These are phyloP conservation scores for Drosophila formosana DNA, from an alignment of 2,888 invertebrate genomes.

Conservation along the genomic window DNA sequence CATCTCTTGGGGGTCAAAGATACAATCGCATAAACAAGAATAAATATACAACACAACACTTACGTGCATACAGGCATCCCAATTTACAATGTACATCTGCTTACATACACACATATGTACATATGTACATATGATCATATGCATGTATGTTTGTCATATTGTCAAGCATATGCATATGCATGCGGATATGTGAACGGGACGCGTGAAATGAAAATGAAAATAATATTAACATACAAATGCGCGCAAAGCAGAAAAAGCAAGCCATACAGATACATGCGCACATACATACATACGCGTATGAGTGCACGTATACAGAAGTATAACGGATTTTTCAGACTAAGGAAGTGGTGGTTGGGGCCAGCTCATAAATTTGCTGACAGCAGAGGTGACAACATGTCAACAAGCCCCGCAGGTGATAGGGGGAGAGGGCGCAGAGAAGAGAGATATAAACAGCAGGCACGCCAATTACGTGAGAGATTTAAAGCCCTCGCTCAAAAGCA, in stretches of 20 bases:
- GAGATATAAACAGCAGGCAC: constrained; percentile 38
- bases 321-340: constrained; percentile 10
- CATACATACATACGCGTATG: constrained; percentile 11
- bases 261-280: not conserved
- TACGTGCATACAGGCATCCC: not conserved
- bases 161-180: constrained; percentile 54
- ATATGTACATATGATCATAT: not conserved
- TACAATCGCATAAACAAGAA: constrained; percentile 39
- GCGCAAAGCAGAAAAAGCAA: constrained; percentile 44
- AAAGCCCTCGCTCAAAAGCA: constrained; percentile 49
- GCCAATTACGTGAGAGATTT: constrained; percentile 54
- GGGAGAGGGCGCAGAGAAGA: not conserved
- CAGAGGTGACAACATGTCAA: constrained; percentile 78
- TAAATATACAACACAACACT: constrained; percentile 25
- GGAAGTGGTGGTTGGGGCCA: constrained; percentile 21
- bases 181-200: constrained; percentile 61
- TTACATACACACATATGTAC: not conserved
- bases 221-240: constrained; percentile 67
- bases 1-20: constrained; percentile 45
- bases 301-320: not conserved
- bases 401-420: constrained; percentile 69
- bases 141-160: not conserved
- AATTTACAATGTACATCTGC: not conserved
- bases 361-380: constrained; percentile 77
- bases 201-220: constrained; percentile 52